Conservation (phyloP, 2,888 invertebrate genomes). For the Napeogenes sylphis region DNA sequence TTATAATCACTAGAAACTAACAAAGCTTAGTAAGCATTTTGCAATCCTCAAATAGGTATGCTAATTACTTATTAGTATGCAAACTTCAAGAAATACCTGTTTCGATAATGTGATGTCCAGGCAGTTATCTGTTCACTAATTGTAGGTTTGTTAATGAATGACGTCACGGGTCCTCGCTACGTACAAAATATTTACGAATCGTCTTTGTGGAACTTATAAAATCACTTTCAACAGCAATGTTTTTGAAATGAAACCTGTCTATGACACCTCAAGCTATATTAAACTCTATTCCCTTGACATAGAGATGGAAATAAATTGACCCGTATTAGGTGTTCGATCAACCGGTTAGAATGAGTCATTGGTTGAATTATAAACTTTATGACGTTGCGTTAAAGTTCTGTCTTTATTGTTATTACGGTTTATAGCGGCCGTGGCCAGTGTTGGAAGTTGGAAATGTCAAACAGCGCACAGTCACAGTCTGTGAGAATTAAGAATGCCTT, state of each 20-base stretch:
- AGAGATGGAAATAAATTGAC: constrained; percentile 16
- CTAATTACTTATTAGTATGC: no score
- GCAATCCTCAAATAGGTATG: no score
- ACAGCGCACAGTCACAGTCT: constrained; percentile 39
- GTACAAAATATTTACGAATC: constrained; percentile 17
- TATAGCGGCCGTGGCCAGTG: constrained; percentile 42
- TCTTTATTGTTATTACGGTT: constrained; percentile 17
- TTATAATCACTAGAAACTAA: no score
- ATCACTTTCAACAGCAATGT: constrained; percentile 34
- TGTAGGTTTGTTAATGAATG: no score
- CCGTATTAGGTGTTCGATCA: constrained; percentile 31
- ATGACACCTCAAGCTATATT: constrained; percentile 20
- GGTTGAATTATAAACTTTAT: constrained; percentile 23
- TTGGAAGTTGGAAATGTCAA: constrained; percentile 48
- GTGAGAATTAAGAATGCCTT: constrained; percentile 43
- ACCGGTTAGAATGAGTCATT: constrained; percentile 30
- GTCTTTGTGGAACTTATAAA: constrained; percentile 30
- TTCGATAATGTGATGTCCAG: no score
- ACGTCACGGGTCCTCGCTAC: no score
- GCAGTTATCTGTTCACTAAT: no score
- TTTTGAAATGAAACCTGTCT: constrained; percentile 31
- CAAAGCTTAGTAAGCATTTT: no score
- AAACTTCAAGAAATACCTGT: no score
- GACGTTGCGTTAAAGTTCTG: neutral
- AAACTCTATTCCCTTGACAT: constrained; percentile 9